phyloP scores from a whole-genome alignment of 2,113 vertebrate genomes.

The Oenanthe melanoleuca region DNA sequence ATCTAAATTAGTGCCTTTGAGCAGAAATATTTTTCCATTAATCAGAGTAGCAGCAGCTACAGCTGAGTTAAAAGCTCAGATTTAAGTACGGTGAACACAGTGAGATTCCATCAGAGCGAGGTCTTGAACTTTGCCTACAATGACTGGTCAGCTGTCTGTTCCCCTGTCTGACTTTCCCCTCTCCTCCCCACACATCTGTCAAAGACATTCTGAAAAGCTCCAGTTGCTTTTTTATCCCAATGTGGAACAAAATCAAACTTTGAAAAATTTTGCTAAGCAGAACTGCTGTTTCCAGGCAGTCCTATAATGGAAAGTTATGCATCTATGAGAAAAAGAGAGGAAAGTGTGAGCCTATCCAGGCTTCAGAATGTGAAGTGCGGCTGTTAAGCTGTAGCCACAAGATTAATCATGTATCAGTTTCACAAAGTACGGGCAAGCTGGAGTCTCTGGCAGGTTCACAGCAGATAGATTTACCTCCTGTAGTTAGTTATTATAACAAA shows the following conservation, averaged over 20 bases:
- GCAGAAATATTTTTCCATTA: background rate
- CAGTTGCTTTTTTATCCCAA: background rate
- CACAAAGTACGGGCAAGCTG: background rate
- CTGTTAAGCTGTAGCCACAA: background rate
- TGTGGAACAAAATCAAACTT: background rate
- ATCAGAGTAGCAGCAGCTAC: background rate
- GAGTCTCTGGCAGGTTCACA: conserved; percentile 10
- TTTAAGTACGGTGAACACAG: background rate
- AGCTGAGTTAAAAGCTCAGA: conserved; percentile 2
- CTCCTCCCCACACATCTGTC: background rate
- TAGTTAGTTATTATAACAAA: background rate
- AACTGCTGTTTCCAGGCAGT: background rate
- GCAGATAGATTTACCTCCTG: background rate
- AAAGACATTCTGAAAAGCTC: background rate
- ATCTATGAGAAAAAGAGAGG: background rate
- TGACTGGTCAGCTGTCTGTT: background rate
- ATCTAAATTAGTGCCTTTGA: conserved; percentile 7
- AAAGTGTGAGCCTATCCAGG: conserved; percentile 15
- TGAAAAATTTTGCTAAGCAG: background rate
- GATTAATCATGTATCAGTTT: background rate
- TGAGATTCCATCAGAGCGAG: background rate
- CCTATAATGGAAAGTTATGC: conserved; percentile 14
- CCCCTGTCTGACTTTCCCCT: background rate
- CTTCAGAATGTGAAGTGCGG: background rate
- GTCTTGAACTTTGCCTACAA: background rate